Evolutionary conservation across 2,888 invertebrate species (phyloP).

Genomic region (Xylophagus ater): DNA sequence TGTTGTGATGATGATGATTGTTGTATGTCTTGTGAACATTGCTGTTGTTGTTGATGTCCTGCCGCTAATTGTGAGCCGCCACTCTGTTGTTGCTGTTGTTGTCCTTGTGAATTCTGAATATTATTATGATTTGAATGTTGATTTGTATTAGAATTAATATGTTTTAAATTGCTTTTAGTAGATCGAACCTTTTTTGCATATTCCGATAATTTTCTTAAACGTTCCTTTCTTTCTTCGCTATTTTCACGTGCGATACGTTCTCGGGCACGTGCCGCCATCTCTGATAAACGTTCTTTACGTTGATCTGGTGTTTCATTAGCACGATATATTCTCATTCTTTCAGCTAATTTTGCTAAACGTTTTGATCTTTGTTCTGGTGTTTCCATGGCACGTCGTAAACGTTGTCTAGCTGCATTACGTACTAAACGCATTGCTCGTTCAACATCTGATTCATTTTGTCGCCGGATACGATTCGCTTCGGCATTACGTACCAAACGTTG

Average conservation of each 20-base stretch:
- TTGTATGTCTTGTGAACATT: constrained; percentile 16
- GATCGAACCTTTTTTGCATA: constrained; percentile 41
- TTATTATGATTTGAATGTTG: constrained; percentile 17
- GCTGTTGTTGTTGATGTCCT: constrained; percentile 18
- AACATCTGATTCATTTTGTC: constrained; percentile 36
- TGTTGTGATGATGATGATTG: no score
- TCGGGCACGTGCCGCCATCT: constrained; percentile 37
- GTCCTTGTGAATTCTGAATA: constrained; percentile 22
- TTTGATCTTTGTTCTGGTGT: constrained; percentile 35
- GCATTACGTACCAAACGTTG: constrained; percentile 36
- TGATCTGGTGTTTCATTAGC: constrained; percentile 37
- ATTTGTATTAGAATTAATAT: constrained; percentile 20
- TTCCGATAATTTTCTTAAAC: constrained; percentile 39
- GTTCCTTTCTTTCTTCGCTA: constrained; percentile 36
- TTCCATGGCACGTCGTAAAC: constrained; percentile 38
- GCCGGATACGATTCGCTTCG: constrained; percentile 36
- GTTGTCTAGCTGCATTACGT: constrained; percentile 37
- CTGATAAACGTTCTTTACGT: constrained; percentile 34
- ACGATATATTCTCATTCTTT: constrained; percentile 36
- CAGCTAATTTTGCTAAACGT: constrained; percentile 34
- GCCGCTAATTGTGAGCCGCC: no score
- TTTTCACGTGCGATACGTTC: constrained; percentile 36
- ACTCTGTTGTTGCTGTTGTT: constrained; percentile 20
- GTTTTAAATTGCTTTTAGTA: constrained; percentile 37
- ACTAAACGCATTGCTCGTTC: constrained; percentile 38